A percentile compares a stretch with the other conserved stretches of the same genome.
Evolutionary conservation across 1,140 invertebrate genomes (phyloP).

Genomic region (Aethina tumida): DNA sequence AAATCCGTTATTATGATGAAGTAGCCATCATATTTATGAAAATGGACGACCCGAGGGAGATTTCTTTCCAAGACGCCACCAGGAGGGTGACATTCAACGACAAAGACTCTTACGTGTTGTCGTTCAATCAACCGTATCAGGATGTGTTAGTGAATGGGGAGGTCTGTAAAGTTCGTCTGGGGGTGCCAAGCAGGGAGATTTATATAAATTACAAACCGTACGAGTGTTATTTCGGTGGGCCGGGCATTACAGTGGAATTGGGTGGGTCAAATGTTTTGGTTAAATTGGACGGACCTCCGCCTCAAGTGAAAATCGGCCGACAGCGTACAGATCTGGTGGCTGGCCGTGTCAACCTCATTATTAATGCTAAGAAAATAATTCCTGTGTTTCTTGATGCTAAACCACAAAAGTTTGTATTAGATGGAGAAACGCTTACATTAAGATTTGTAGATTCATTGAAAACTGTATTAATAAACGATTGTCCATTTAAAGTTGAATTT

Average conservation of each 20-base stretch:
- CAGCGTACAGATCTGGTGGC: constrained; percentile 63
- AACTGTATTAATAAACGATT: constrained; percentile 73
- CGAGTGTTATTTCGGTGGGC: constrained; percentile 85
- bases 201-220: constrained; percentile 80
- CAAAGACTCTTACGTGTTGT: constrained; percentile 52
- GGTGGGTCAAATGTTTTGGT: constrained; percentile 65
- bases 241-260: constrained; percentile 72
- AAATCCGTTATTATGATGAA: constrained; percentile 78
- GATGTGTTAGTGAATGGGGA: constrained; percentile 61
- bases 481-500: constrained; percentile 75
- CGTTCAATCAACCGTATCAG: constrained; percentile 63
- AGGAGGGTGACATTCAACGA: constrained; percentile 58
- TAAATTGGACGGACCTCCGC: constrained; percentile 76
- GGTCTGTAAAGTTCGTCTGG: constrained; percentile 71
- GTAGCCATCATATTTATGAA: constrained; percentile 75
- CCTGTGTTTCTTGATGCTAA: constrained; percentile 80
- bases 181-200: constrained; percentile 84
- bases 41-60: constrained; percentile 74
- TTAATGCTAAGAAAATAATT: constrained; percentile 66
- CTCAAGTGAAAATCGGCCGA: constrained; percentile 70
- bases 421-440: constrained; percentile 61
- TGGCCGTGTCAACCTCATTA: constrained; percentile 72
- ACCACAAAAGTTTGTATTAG: constrained; percentile 69
- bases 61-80: constrained; percentile 68
- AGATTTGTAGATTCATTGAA: constrained; percentile 69